Percentiles rank a stretch among this genome's conserved stretches.
Conservation (phyloP, 1,140 invertebrate species). For the Drosophila subobscura region DNA sequence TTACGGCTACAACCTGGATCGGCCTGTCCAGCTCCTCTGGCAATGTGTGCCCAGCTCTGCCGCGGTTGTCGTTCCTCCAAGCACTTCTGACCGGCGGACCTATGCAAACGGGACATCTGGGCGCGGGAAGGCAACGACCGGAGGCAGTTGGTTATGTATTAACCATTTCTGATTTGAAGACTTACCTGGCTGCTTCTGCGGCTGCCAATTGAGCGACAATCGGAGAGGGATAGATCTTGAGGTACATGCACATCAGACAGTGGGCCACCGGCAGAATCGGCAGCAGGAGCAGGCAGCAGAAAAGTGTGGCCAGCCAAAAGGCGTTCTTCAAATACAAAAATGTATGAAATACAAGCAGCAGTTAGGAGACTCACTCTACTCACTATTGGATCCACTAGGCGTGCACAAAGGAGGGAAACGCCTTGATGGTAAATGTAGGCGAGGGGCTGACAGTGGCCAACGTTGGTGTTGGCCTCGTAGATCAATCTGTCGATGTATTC, state of each 20-base stretch:
- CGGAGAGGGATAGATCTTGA: conserved; percentile 91
- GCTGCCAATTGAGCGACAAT: conserved; percentile 84
- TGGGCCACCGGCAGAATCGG: conserved; percentile 91
- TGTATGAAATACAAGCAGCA: no score
- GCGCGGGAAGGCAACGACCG: background rate
- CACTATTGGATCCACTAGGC: conserved; percentile 92
- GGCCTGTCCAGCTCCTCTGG: no score
- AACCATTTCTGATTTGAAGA: background rate
- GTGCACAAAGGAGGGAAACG: conserved; percentile 89
- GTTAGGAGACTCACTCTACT: conserved; percentile 80
- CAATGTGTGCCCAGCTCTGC: no score
- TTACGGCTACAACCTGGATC: background rate
- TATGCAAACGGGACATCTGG: conserved; percentile 39
- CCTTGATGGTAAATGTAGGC: conserved; percentile 90
- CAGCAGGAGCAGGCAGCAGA: conserved; percentile 91
- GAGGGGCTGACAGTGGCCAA: conserved; percentile 91
- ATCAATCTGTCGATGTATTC: conserved; percentile 87
- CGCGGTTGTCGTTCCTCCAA: no score
- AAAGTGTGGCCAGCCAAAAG: conserved; percentile 93
- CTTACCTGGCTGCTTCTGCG: conserved; percentile 86
- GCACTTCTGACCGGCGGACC: conserved; percentile 1
- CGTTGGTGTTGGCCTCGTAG: conserved; percentile 84
- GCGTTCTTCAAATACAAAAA: conserved; percentile 88
- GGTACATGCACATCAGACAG: conserved; percentile 91
- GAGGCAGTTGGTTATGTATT: background rate